Percentiles rank a stretch among this genome's conserved stretches.
Conservation (phyloP, 2,113 vertebrate genomes). For the Nasalis larvatus region DNA sequence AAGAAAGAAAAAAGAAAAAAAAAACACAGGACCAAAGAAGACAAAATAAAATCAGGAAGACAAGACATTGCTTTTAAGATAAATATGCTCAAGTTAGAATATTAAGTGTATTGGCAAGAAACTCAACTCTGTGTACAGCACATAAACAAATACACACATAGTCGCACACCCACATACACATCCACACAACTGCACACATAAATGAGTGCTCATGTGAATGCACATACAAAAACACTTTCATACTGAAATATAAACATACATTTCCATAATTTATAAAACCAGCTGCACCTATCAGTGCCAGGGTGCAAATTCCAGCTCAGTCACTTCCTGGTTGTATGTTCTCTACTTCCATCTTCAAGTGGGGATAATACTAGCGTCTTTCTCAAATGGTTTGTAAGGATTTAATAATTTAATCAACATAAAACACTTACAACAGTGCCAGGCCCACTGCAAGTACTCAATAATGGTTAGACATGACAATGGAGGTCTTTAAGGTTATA, state of each 20-base stretch:
- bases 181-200: neutral
- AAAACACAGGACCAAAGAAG: too few relatives aligned
- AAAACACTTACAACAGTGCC: neutral
- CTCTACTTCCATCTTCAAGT: neutral
- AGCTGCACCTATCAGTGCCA: neutral
- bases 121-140: neutral
- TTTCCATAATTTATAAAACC: too few relatives aligned
- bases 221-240: neutral
- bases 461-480: neutral
- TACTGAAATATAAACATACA: neutral
- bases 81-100: neutral
- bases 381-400: neutral
- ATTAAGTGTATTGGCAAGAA: neutral
- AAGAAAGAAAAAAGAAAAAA: too few relatives aligned
- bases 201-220: fast-evolving
- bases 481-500: fast-evolving
- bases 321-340: fast-evolving
- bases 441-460: fast-evolving
- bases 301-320: neutral
- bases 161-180: neutral
- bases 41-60: neutral
- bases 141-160: neutral
- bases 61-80: neutral
- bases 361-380: neutral
- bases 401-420: neutral